phyloP scores from a whole-genome alignment of 2,113 vertebrate genomes.

The Noctilio leporinus region DNA sequence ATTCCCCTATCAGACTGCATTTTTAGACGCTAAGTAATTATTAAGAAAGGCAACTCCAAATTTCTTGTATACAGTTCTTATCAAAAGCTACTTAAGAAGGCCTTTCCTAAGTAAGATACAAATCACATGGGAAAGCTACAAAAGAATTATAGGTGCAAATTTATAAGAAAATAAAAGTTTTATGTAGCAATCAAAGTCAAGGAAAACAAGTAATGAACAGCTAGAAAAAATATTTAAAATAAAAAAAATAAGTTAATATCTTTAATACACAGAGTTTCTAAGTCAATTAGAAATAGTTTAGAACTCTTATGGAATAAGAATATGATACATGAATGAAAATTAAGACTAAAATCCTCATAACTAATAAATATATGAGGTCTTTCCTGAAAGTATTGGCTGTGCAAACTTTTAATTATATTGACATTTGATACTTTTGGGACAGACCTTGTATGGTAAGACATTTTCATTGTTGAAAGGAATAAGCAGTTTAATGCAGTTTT shows the following conservation, averaged over 20 bases:
- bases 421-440: no score
- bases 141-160: constrained; percentile 2
- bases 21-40: not conserved
- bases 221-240: not conserved
- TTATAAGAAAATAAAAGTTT: not conserved
- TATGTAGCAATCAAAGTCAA: not conserved
- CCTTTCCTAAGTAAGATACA: not conserved
- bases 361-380: not conserved
- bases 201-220: not conserved
- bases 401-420: no score
- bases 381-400: no score
- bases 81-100: not conserved
- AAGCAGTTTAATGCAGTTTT: not conserved
- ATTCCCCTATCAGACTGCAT: not conserved
- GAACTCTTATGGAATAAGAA: not conserved
- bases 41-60: not conserved
- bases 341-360: not conserved
- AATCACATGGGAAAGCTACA: not conserved
- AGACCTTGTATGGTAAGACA: no score
- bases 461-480: not conserved
- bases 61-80: not conserved
- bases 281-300: not conserved
- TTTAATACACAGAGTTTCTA: not conserved
- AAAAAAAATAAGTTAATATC: not conserved
- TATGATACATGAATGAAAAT: not conserved